Evolutionary conservation across 53 echinoderm and acorn worm species (phyloP).

Genomic region (Arbacia lixula): DNA sequence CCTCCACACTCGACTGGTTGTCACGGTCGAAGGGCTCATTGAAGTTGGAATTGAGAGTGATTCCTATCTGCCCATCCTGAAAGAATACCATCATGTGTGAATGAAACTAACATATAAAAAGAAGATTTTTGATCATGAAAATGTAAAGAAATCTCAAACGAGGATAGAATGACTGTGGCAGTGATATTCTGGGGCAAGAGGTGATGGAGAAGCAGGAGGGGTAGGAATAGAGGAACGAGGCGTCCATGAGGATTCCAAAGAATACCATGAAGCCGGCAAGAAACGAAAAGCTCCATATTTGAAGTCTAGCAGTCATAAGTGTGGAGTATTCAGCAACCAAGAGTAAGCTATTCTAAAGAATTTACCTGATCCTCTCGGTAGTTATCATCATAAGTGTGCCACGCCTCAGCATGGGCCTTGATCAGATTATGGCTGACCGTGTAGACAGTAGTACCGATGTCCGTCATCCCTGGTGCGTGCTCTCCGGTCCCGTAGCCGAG

Average conservation of each 20-base stretch:
- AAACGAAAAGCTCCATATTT: not conserved
- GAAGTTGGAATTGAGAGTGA: slow-evolving; percentile 80
- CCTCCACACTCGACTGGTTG: slow-evolving; percentile 60
- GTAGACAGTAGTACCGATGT: slow-evolving; percentile 65
- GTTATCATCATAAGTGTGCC: slow-evolving; percentile 67
- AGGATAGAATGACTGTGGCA: too few relatives aligned
- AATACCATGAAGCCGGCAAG: not conserved
- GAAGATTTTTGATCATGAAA: not conserved
- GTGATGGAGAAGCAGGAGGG: too few relatives aligned
- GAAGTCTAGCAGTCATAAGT: not conserved
- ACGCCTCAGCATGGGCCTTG: slow-evolving; percentile 76
- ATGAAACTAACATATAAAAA: not conserved
- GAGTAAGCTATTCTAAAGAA: not conserved
- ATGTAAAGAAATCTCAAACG: too few relatives aligned
- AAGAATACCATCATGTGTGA: too few relatives aligned
- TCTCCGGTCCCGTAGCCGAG: slow-evolving; percentile 73
- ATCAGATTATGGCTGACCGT: slow-evolving; percentile 70
- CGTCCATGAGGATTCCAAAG: not conserved
- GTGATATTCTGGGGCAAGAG: too few relatives aligned
- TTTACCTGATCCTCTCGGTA: slow-evolving; percentile 61
- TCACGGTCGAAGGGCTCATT: slow-evolving; percentile 63
- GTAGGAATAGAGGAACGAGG: too few relatives aligned
- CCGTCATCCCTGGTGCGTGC: slow-evolving; percentile 73
- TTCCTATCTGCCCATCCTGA: slow-evolving; percentile 76
- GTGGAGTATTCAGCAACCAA: not conserved